These are phyloP conservation scores for Melanargia galathea DNA, from an alignment of 2,888 invertebrate genomes.

Conservation along the genomic window DNA sequence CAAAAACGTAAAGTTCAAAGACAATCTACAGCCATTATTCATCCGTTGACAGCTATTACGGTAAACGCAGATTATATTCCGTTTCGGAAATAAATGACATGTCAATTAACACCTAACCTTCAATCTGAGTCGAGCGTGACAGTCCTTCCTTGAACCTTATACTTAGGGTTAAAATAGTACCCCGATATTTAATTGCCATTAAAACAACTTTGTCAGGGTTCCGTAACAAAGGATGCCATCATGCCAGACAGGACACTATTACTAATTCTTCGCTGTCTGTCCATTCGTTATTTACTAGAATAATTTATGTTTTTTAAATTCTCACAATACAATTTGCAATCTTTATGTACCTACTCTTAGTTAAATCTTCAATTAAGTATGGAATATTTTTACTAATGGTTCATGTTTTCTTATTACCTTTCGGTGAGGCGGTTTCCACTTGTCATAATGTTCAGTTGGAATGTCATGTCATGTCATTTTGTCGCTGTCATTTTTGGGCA, in stretches of 20 bases:
- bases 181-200: too few species aligned
- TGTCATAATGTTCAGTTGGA: slow-evolving; percentile 23
- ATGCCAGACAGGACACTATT: too few species aligned
- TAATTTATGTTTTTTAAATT: too few species aligned
- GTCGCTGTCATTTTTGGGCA: slow-evolving; percentile 25
- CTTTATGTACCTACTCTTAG: too few species aligned
- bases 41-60: slow-evolving; percentile 2
- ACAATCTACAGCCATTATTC: neutral
- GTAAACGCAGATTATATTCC: neutral
- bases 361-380: too few species aligned
- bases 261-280: too few species aligned
- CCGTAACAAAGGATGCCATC: too few species aligned
- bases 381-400: too few species aligned
- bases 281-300: too few species aligned
- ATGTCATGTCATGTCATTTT: slow-evolving; percentile 16
- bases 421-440: slow-evolving; percentile 3
- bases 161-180: neutral
- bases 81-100: slow-evolving; percentile 1
- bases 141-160: neutral
- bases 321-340: neutral
- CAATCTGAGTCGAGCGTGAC: neutral
- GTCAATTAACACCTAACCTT: slow-evolving; percentile 7
- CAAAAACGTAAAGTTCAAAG: slow-evolving; percentile 14
- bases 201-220: neutral
- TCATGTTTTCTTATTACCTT: neutral